Conservation (phyloP, 2,113 vertebrate genomes). For the Myodes glareolus region DNA sequence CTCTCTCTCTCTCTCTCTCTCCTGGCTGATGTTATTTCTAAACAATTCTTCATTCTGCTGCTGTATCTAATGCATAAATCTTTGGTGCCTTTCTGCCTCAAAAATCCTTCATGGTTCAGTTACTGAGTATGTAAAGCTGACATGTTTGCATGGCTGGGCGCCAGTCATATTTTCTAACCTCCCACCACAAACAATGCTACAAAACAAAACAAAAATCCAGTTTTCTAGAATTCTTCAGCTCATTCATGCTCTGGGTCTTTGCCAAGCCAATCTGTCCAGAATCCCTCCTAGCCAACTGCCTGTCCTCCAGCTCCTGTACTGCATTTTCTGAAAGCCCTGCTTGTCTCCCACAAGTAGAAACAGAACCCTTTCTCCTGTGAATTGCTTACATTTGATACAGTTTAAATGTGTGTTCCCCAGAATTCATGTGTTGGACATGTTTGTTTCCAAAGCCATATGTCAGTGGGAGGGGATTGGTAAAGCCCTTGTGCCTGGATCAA, state of each 20-base stretch:
- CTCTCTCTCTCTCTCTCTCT: neutral
- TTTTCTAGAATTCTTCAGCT: neutral
- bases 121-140: neutral
- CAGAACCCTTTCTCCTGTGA: neutral
- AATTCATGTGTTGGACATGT: neutral
- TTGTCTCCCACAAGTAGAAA: neutral
- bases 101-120: neutral
- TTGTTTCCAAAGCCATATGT: neutral
- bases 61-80: neutral
- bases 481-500: neutral
- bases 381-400: neutral
- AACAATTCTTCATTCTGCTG: neutral
- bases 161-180: neutral
- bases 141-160: neutral
- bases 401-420: neutral
- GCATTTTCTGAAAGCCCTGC: neutral
- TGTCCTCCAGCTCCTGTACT: neutral
- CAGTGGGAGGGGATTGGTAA: neutral
- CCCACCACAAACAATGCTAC: neutral
- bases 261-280: neutral
- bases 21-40: neutral
- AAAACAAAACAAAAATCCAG: neutral
- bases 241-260: neutral
- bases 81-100: neutral
- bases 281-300: neutral